Base-by-base conservation (phyloP, 1,140 invertebrate species). In the Calosoma granatense region DNA sequence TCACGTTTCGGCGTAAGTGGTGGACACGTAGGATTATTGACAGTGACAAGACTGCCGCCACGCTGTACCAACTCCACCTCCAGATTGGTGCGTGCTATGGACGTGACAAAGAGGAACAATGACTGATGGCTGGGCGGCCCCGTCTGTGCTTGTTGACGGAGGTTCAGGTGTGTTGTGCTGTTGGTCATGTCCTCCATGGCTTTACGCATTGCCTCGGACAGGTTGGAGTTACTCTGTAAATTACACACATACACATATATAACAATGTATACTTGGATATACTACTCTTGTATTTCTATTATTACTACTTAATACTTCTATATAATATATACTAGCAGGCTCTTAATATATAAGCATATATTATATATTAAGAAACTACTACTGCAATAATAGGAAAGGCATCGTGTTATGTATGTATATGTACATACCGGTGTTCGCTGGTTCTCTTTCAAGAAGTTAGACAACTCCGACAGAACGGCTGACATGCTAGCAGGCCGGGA, bases 151-250 rank as follows among this genome's bases (percentile, higher is more conserved):
- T 77, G 77, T 52, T 79, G 74, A 56, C 81, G 81, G 17, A 81
- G 81, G 64, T 81, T 82, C 20, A 82, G 70, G 61, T 83, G 81
- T n/a, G n/a, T n/a, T 14, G 90, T 92, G 47, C 82, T 82, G 67
- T 82, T 85, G 2, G 90, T 91, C 81, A 97, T 88, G 67, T 94
- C 90, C 71, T 95, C 91, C 90, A 96, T 93, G n/a, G 89, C 85
- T 68, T 86, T 87, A 21, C 81, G 81, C 81, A 92, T 91, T 39
- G 88, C 87, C 64, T 87, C 81, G 1, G 83, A 81, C 15, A 92
- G 76, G 65, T 82, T 83, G 3, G 84, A 83, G 11, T 77, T 73
- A 47, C 71, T 74, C 79, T 83, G 63, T 3, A 66, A 65, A 22
- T 22, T n/a, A 17, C 2, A 26, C 43, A 60, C 52, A 59, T n/a